Percentiles rank a stretch among this genome's conserved stretches.
These are phyloP conservation scores for Chrosomus eos DNA, from an alignment of 2,797 vertebrate genomes.

Conservation along the genomic window DNA sequence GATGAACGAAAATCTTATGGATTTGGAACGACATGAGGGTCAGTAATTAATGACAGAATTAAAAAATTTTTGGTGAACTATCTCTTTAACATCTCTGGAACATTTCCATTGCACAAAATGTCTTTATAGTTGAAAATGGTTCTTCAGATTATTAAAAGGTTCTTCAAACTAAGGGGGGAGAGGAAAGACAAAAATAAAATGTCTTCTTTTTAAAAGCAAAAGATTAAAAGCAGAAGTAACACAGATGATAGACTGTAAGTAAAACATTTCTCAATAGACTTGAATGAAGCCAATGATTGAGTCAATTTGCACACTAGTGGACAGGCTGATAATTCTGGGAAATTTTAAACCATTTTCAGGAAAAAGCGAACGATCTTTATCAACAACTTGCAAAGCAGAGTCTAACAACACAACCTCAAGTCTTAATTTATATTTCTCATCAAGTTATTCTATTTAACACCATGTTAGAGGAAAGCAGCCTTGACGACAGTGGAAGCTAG, in stretches of 20 bases:
- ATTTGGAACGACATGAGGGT: too few species aligned
- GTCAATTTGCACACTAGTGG: neutral
- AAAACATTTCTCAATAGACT: neutral
- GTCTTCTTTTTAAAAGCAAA: neutral
- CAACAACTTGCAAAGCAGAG: neutral
- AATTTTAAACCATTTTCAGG: neutral
- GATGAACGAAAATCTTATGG: too few species aligned
- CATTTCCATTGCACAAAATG: neutral
- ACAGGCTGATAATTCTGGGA: neutral
- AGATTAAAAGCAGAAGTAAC: neutral
- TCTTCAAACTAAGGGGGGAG: neutral
- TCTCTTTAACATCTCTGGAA: too few species aligned
- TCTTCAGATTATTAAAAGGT: neutral
- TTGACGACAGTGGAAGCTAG: neutral
- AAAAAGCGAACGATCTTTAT: neutral
- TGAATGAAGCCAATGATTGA: neutral
- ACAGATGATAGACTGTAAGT: neutral
- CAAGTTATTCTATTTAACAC: neutral
- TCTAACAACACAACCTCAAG: neutral
- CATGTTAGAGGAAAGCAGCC: neutral
- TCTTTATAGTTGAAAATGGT: neutral
- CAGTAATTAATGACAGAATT: too few species aligned
- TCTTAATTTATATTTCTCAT: constrained; percentile 1
- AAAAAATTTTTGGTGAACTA: too few species aligned
- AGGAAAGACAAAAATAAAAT: too few species aligned